phyloP scores from a whole-genome alignment of 2,797 vertebrate species.

The Benthosema pterotum region DNA sequence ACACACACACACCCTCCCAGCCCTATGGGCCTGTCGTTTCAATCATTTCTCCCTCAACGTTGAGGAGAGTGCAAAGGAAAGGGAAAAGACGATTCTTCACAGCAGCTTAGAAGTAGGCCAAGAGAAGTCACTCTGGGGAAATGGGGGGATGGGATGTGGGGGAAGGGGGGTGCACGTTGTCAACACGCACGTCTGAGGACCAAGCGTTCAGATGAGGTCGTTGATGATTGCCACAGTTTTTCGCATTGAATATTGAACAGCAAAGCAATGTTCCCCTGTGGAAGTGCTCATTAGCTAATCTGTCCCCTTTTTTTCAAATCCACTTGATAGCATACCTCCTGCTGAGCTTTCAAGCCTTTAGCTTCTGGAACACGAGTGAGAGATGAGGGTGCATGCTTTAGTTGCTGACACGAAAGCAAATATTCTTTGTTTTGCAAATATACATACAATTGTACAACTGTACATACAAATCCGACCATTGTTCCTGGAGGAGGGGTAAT shows the following conservation, averaged over 20 bases:
- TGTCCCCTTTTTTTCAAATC: constrained; percentile 38
- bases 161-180: background rate
- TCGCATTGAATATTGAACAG: constrained; percentile 20
- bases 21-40: constrained; percentile 56
- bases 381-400: too few relatives aligned
- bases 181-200: constrained; percentile 16
- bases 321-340: constrained; percentile 31
- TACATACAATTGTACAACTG: too few relatives aligned
- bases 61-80: constrained; percentile 45
- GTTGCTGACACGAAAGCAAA: too few relatives aligned
- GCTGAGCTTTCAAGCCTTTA: constrained; percentile 41
- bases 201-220: constrained; percentile 28
- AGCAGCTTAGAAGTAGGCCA: constrained; percentile 78
- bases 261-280: constrained; percentile 22
- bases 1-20: constrained; percentile 1
- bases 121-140: constrained; percentile 62
- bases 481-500: too few relatives aligned
- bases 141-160: constrained; percentile 18
- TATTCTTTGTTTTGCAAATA: too few relatives aligned
- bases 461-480: too few relatives aligned
- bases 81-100: constrained; percentile 71
- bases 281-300: constrained; percentile 29
- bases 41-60: constrained; percentile 60
- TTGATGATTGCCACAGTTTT: constrained; percentile 11
- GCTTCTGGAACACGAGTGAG: constrained; percentile 23